Percentiles rank a stretch among this genome's conserved stretches.
Conservation (phyloP, 2,797 vertebrate species). For the Mallotus villosus region DNA sequence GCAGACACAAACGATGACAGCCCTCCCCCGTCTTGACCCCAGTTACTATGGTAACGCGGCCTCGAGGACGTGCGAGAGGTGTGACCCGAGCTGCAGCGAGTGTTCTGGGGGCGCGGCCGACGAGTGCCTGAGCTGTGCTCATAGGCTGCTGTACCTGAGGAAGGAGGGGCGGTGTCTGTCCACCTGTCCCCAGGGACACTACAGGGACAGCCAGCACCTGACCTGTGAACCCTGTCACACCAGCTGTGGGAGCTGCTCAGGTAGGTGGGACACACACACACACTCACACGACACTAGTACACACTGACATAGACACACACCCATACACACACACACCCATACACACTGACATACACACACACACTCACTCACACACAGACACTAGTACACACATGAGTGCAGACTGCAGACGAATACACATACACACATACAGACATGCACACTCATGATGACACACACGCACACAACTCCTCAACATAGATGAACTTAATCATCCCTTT, state of each 20-base stretch:
- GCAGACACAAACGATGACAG: constrained; percentile 24
- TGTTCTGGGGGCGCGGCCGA: constrained; percentile 72
- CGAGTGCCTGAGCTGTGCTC: constrained; percentile 82
- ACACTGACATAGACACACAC: background rate
- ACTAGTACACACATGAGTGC: background rate
- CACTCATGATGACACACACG: too few relatives aligned
- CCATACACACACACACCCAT: background rate
- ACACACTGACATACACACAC: background rate
- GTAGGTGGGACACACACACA: constrained; percentile 60
- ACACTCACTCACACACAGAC: background rate
- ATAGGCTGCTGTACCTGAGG: constrained; percentile 75
- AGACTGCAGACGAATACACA: background rate
- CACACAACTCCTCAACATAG: background rate
- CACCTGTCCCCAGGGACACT: constrained; percentile 81
- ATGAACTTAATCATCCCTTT: too few relatives aligned
- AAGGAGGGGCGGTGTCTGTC: constrained; percentile 75
- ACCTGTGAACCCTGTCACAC: constrained; percentile 86
- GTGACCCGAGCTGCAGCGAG: constrained; percentile 81
- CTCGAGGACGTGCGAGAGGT: constrained; percentile 78
- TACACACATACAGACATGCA: background rate
- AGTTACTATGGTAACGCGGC: constrained; percentile 73
- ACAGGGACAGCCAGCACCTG: constrained; percentile 60
- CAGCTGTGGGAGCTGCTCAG: constrained; percentile 83
- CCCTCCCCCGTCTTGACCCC: background rate
- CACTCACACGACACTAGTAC: background rate